Evolutionary conservation across 1,140 invertebrate genomes (phyloP).

Genomic region (Telenomus remus): DNA sequence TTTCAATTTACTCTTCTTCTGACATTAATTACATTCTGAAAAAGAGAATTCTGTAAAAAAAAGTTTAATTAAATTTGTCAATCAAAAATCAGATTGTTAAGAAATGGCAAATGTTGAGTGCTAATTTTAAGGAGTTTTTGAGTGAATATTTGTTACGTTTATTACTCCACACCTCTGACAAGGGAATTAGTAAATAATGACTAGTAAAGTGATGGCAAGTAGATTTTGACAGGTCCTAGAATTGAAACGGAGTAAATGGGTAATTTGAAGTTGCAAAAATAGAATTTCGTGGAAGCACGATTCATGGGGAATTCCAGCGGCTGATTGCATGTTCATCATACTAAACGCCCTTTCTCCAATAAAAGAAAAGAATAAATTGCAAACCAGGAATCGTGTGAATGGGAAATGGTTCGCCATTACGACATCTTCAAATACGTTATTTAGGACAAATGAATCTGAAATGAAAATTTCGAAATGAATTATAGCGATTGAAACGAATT

Average conservation of each 20-base stretch:
- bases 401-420: slow-evolving; percentile 3
- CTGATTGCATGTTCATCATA: slow-evolving; percentile 18
- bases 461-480: neutral
- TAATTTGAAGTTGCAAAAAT: neutral
- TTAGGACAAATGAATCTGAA: neutral
- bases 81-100: no score
- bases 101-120: no score
- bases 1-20: no score
- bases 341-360: slow-evolving; percentile 30
- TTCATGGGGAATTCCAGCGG: slow-evolving; percentile 36
- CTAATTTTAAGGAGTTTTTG: no score
- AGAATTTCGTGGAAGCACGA: slow-evolving; percentile 4
- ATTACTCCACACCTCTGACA: no score
- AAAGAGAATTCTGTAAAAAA: no score
- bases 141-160: no score
- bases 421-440: slow-evolving; percentile 2
- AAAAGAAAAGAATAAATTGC: slow-evolving; percentile 18
- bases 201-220: no score
- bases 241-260: neutral
- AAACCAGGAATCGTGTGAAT: slow-evolving; percentile 20
- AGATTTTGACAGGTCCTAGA: neutral
- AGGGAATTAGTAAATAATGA: no score
- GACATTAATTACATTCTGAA: no score
- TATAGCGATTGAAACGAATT: neutral
- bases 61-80: no score